Evolutionary conservation across 2,888 invertebrate species (phyloP), one percentile per base, ranked within the genome.

Genomic region (Ennomos erosarius): DNA sequence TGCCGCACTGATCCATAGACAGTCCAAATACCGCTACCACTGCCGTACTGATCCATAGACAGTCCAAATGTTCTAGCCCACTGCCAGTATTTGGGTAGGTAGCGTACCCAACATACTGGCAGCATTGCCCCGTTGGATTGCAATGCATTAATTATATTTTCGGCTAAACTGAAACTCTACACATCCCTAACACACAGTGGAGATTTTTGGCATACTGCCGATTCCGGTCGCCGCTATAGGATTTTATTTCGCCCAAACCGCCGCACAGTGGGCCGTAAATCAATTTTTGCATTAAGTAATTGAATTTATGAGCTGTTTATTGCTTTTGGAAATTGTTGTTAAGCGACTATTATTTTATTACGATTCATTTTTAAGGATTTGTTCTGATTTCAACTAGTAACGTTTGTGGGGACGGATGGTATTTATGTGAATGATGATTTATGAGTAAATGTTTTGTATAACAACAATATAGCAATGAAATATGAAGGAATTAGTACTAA

Each of bases 201-300:
- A 78, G 71, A 78, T 82, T 84, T 83, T 82, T 90, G 90, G 89
- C 90, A 84, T 70, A 50, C 67, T 78, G 89, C 90, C 90, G 83
- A 81, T 79, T 74, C 73, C 61, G 69, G 74, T 69, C 76, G 69
- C 66, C 55, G 73, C 74, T 80, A 79, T 83, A 75, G 73, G 82
- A 82, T 88, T 87, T 87, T 84, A 87, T 88, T 86, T 79, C 78
- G 71, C 76, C 82, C 75, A 65, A 68, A 75, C 75, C 82, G 74
- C 75, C 82, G 74, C 71, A 67, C 65, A 60, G 62, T 63, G 69
- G 67, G 62, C 71, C 65, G 74, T 90, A 90, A 90, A 91, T 90
- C 90, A 89, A 83, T 84, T 88, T 87, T 84, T 87, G 86, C 87
- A 88, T 90, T 87, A 87, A 87, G 84, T 89, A 88, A 90, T 90